Conservation (phyloP, 2,888 invertebrate genomes). For the Omphaloscelis lunosa region DNA sequence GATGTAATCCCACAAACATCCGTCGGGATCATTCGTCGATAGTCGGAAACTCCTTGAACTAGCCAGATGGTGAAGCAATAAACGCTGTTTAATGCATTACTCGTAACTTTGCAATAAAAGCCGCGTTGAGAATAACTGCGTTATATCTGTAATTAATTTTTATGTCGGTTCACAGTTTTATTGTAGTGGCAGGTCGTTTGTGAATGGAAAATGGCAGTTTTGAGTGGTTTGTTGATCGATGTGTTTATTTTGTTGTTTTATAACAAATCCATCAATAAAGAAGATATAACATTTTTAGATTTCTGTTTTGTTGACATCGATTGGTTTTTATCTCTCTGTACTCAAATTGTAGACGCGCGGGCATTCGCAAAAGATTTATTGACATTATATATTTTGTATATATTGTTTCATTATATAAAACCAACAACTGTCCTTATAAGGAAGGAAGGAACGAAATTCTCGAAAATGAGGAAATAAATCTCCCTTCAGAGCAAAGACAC, state of each 20-base stretch:
- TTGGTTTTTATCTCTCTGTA: neutral
- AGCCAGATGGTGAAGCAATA: constrained; percentile 59
- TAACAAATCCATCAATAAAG: constrained; percentile 18
- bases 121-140: constrained; percentile 44
- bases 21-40: constrained; percentile 36
- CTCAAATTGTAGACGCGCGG: neutral
- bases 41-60: constrained; percentile 62
- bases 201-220: constrained; percentile 21
- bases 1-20: constrained; percentile 42
- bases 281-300: constrained; percentile 22
- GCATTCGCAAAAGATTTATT: neutral
- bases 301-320: neutral
- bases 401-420: too few species aligned
- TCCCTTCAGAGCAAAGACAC: neutral
- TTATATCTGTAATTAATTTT: constrained; percentile 48
- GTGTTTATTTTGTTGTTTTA: constrained; percentile 41
- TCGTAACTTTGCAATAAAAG: constrained; percentile 61
- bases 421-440: neutral
- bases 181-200: constrained; percentile 36
- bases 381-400: too few species aligned
- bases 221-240: constrained; percentile 26
- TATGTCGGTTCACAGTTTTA: constrained; percentile 51
- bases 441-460: neutral
- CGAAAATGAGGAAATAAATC: neutral
- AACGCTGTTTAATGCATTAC: constrained; percentile 52